Base-by-base conservation (phyloP, 2,113 vertebrate genomes). In the Hyperoodon ampullatus region DNA sequence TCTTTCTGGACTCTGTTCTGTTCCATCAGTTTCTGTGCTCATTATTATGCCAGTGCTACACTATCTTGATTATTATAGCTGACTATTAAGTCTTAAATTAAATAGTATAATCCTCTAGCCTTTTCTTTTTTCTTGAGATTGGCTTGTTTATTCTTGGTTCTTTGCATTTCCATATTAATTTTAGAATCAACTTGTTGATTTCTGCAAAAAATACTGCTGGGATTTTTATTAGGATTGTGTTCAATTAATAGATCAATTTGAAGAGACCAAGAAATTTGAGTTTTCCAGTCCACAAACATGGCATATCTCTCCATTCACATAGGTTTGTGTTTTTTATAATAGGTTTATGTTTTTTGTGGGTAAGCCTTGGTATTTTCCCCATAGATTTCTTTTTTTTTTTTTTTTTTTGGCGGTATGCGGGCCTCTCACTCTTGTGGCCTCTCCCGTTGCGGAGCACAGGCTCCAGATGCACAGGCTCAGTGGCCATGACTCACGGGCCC, bases 61-160 rank as follows among this genome's bases (percentile, higher is more conserved):
- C 4, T 58, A 3, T 80, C 71, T 61, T 53, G 50, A 53, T 16
- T 50, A 66, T 55, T 50, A 10, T 33, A 66, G 42, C 23, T 96
- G 50, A 55, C 2, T 21, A 24, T 53, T 53, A 75, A 39, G 58
- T n/a, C 77, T 72, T 85, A 53, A 83, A 80, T 58, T 35, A 84
- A 75, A 55, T 9, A 75, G 8, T 70, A 13, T 12, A 19, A 75
- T 44, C 18, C 9, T 47, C 19, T 3, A 68, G 30, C 11, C 8
- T n/a, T 84, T 94, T 88, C 47, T 39, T 81, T 97, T 44, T 83
- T 88, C 90, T 93, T 90, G 50, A 78, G 15, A 65, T 88, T 11
- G 60, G 5, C 47, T 24, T 87, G 35, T 61, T 35, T 87, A 18
- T 78, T 88, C 63, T 24, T 75, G 23, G 10, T 77, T 33, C 24